Conservation (phyloP, 2,113 vertebrate species). For the Corythornis vintsioides region DNA sequence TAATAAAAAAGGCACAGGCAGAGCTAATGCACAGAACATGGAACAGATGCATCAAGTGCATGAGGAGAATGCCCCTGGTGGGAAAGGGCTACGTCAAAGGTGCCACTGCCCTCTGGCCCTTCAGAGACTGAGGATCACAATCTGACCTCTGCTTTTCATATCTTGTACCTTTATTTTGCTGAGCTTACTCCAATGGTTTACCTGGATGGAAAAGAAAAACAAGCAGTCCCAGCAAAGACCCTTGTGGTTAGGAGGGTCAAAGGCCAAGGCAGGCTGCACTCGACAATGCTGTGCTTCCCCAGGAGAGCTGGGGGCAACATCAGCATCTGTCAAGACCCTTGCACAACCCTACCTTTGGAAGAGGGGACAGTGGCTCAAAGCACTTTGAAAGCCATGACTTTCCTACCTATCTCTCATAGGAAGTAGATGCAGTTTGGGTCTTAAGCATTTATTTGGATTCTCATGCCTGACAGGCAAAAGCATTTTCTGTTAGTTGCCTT, state of each 20-base stretch:
- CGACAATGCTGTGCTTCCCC: neutral
- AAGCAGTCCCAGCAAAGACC: rapidly evolving
- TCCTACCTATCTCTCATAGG: neutral
- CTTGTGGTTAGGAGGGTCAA: neutral
- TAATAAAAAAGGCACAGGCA: neutral
- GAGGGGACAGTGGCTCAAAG: neutral
- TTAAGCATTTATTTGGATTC: neutral
- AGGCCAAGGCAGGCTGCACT: neutral
- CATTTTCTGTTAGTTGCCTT: neutral
- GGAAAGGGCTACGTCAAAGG: neutral
- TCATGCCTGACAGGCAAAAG: neutral
- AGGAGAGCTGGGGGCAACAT: neutral
- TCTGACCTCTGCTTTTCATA: neutral
- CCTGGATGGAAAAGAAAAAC: neutral
- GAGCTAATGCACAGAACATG: neutral
- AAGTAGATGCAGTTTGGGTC: neutral
- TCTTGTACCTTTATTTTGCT: neutral
- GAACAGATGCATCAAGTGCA: neutral
- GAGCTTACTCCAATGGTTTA: neutral
- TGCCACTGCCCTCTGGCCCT: neutral
- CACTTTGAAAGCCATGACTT: neutral
- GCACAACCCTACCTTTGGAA: neutral
- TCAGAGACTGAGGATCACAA: neutral
- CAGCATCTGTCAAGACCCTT: neutral
- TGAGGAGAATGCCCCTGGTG: neutral